A percentile compares a stretch with the other conserved stretches of the same genome.
Evolutionary conservation across 2,797 vertebrate genomes (phyloP).

Genomic region (Mus spretus): DNA sequence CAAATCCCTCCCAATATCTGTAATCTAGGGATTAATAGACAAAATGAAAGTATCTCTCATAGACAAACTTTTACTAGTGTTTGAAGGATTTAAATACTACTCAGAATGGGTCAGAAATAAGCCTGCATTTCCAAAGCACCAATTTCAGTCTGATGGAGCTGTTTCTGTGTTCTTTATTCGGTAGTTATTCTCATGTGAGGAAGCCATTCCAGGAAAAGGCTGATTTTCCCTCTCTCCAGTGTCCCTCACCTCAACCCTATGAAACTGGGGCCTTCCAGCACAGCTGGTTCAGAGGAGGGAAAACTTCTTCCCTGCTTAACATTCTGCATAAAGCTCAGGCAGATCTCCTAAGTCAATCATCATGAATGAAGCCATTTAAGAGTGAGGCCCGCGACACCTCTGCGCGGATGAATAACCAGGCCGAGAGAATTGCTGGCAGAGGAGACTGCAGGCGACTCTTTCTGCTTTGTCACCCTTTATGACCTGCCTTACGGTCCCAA

Average conservation of each 20-base stretch:
- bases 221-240: background rate
- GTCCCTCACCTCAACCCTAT: slow-evolving; percentile 2
- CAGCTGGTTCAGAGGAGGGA: slow-evolving; percentile 68
- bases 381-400: slow-evolving; percentile 69
- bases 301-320: slow-evolving; percentile 74
- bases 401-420: slow-evolving; percentile 75
- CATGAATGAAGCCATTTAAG: slow-evolving; percentile 81
- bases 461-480: slow-evolving; percentile 82
- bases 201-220: background rate
- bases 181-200: slow-evolving; percentile 11
- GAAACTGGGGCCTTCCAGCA: slow-evolving; percentile 38
- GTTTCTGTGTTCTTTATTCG: background rate
- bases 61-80: background rate
- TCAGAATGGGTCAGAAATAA: slow-evolving; percentile 55
- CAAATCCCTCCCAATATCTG: background rate
- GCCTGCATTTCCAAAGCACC: background rate
- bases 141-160: background rate
- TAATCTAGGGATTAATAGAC: background rate
- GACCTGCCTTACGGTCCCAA: slow-evolving; percentile 75
- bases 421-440: slow-evolving; percentile 74
- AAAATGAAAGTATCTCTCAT: background rate
- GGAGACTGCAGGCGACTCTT: slow-evolving; percentile 74
- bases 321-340: slow-evolving; percentile 76
- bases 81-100: slow-evolving; percentile 51
- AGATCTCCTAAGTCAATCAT: slow-evolving; percentile 75